Percentiles rank a stretch among this genome's conserved stretches.
Evolutionary conservation across 2,888 invertebrate genomes (phyloP).

Genomic region (Caenorhabditis parvicauda): DNA sequence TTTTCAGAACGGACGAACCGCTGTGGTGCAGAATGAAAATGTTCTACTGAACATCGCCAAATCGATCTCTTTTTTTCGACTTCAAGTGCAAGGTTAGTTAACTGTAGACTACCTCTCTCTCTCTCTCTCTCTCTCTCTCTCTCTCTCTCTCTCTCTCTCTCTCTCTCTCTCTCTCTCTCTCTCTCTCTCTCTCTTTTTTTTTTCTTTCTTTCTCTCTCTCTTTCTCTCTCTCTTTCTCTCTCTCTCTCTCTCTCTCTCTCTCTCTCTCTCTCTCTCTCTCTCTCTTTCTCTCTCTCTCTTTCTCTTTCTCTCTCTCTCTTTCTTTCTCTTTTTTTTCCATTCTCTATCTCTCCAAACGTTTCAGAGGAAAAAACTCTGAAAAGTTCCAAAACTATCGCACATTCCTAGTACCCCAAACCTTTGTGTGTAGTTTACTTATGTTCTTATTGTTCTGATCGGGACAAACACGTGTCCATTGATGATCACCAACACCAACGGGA

Average conservation of each 20-base stretch:
- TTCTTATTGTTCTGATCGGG: too few relatives aligned
- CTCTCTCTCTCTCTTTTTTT: conserved; percentile 6
- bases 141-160: conserved; percentile 10
- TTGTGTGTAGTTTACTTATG: too few relatives aligned
- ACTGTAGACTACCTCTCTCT: background rate
- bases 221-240: background rate
- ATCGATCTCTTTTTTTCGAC: conserved; percentile 49
- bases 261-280: background rate
- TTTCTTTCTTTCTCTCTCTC: conserved; percentile 7
- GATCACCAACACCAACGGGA: too few relatives aligned
- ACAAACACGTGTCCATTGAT: too few relatives aligned
- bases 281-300: background rate
- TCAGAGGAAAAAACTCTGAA: too few relatives aligned
- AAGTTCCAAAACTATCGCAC: too few relatives aligned
- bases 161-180: background rate
- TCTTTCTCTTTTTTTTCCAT: too few relatives aligned
- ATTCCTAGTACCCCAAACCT: too few relatives aligned
- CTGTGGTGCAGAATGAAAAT: conserved; percentile 45
- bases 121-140: background rate
- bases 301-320: too few relatives aligned
- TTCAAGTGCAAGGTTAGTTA: conserved; percentile 53
- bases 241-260: conserved; percentile 6
- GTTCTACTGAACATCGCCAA: conserved; percentile 48
- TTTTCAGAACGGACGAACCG: conserved; percentile 54
- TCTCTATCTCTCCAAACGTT: too few relatives aligned